phyloP scores from a whole-genome alignment of 2,797 vertebrate genomes.

The Falco rusticolus region DNA sequence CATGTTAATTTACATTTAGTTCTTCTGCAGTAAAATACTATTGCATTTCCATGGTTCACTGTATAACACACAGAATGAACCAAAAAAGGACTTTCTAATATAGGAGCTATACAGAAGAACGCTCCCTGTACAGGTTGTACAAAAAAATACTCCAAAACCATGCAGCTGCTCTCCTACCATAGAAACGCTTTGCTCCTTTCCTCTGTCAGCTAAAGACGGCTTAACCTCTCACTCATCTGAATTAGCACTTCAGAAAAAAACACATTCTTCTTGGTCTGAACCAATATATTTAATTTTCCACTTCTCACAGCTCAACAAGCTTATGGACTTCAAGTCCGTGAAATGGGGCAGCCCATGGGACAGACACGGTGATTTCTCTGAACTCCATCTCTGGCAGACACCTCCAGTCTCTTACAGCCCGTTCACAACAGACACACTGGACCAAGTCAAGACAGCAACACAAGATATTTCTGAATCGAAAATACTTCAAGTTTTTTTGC shows the following conservation, averaged over 20 bases:
- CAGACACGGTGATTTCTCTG: not conserved
- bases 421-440: not conserved
- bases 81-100: not conserved
- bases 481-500: not conserved
- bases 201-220: not conserved
- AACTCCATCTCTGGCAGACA: not conserved
- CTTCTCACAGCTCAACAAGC: not conserved
- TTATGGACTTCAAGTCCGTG: not conserved
- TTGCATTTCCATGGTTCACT: not conserved
- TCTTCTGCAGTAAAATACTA: slow-evolving; percentile 16
- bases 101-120: not conserved
- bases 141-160: not conserved
- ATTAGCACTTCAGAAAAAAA: not conserved
- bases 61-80: not conserved
- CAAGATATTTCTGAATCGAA: not conserved
- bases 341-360: not conserved
- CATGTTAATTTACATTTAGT: slow-evolving; percentile 24
- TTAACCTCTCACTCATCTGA: not conserved
- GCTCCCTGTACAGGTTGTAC: not conserved
- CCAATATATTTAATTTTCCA: not conserved
- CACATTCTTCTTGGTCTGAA: not conserved
- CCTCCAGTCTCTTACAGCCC: not conserved
- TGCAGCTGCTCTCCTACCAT: not conserved
- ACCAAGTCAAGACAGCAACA: not conserved
- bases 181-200: not conserved